Conservation (phyloP, 2,113 vertebrate species). For the Struthidea cinerea region DNA sequence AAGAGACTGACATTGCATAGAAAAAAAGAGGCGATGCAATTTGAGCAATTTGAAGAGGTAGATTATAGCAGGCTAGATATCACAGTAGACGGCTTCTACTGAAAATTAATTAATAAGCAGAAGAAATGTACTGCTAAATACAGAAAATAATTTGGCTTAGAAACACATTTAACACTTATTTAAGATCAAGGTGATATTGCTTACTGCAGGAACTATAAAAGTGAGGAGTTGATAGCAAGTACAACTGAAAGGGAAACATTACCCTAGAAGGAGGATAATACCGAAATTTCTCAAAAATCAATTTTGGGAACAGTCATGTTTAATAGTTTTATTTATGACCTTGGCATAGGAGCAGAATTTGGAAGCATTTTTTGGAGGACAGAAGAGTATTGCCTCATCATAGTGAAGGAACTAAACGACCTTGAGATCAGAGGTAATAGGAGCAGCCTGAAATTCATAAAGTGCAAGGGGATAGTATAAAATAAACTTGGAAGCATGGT, state of each 20-base stretch:
- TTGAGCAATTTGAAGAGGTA: neutral
- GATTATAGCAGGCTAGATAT: neutral
- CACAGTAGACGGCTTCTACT: neutral
- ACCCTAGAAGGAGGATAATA: neutral
- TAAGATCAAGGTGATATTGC: neutral
- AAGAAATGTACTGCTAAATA: neutral
- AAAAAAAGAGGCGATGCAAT: neutral
- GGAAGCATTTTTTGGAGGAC: neutral
- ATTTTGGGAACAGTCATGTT: neutral
- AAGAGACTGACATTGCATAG: neutral
- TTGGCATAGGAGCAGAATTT: neutral
- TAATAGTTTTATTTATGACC: constrained; percentile 9
- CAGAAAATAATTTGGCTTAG: neutral
- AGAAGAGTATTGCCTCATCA: neutral
- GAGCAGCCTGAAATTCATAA: neutral
- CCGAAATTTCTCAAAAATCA: constrained; percentile 17
- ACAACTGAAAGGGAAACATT: neutral
- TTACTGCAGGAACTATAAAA: neutral
- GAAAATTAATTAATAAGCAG: neutral
- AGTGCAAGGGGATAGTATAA: neutral
- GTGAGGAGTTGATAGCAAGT: neutral
- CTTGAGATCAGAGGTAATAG: neutral
- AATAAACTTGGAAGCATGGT: neutral
- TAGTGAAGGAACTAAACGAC: neutral
- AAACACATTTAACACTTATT: neutral